Evolutionary conservation across 2,797 vertebrate species (phyloP), one percentile per base, ranked within the genome.

Genomic region (Paramormyrops hopkinsi): DNA sequence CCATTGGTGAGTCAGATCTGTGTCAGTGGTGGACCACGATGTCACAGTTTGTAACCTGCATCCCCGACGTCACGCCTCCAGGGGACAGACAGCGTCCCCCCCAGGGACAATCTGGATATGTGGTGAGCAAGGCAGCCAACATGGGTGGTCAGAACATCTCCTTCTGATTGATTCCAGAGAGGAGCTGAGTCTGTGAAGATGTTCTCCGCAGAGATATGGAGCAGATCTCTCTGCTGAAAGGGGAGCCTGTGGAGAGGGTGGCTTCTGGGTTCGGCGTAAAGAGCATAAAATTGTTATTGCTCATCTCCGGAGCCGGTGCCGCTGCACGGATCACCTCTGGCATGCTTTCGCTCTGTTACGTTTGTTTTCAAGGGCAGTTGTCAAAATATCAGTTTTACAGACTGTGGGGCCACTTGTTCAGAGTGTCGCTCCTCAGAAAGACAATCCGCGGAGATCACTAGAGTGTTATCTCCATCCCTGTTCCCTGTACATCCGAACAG

Each of bases 331-430:
- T 50, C 44, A 83, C 44, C 41, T 54, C 48, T 86, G n/a, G 8
- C 25, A 33, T 4, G 4, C 33, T 86, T 46, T 33, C 50, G 1
- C 48, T 53, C 51, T 56, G 0, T 54, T 86, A 19, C 84, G 1
- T 54, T 86, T 54, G 46, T 22, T 86, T 86, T 86, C 51, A 54
- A 54, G 84, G 84, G 84, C 50, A 54, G 84, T 54, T 86, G 84
- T 86, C 50, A 54, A 54, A 54, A 86, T 86, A 86, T 86, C 84
- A 86, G 48, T 54, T 86, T 86, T 25, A 54, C 19, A 14, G 84
- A 86, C 84, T 54, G 84, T 56, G 84, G 50, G 50, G 50, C 51
- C 51, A 54, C 84, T 86, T 54, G 48, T 33, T 54, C 51, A 29
- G 29, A 37, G 48, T 86, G 84, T 37, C 79, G 37, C 48, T 86